Evolutionary conservation across 2,888 invertebrate genomes (phyloP), one percentile per base, ranked within the genome.

Genomic region (Branchipolynoe longqiensis): DNA sequence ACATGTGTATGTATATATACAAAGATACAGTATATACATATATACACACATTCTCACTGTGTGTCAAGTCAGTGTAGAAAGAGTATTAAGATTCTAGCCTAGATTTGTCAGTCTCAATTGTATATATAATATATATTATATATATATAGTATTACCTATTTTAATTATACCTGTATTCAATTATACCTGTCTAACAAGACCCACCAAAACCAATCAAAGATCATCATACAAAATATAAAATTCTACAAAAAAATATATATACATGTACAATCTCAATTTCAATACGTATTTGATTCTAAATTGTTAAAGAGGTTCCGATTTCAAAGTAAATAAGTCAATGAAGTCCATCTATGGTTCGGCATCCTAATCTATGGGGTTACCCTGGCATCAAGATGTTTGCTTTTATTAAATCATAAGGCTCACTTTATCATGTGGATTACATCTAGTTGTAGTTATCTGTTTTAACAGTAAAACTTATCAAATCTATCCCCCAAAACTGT

Each of bases 1-100:
- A 69, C 69, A 69, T 69, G 69, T 69, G 69, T 69, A 69, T 69
- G 69, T 69, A 69, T 69, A 69, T 69, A 69, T 69, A 69, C 69
- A 69, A 69, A 33, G 69, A 69, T 69, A 69, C 69, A 69, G 69
- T 69, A 69, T 69, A 69, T 69, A 69, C 69, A 69, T 69, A 69
- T 69, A 69, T 69, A 69, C n/a, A 69, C 69, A 69, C 69, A 69
- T 69, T 31, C 28, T 14, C 6, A 6, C 2, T 4, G 28, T 69
- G 36, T 69, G 69, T 69, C 22, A 22, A 33, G 33, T 69, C 69
- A 69, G 36, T 69, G 36, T 69, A 69, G 69, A 69, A 69, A 69
- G 33, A 69, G 69, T 69, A 69, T 38, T 33, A 69, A 69, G 69
- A 69, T 69, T 69, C 69, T 69, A 69, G 38, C n/a, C 69, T 69